These are phyloP conservation scores for Apis florea DNA, from an alignment of 1,140 invertebrate species.

Conservation along the genomic window DNA sequence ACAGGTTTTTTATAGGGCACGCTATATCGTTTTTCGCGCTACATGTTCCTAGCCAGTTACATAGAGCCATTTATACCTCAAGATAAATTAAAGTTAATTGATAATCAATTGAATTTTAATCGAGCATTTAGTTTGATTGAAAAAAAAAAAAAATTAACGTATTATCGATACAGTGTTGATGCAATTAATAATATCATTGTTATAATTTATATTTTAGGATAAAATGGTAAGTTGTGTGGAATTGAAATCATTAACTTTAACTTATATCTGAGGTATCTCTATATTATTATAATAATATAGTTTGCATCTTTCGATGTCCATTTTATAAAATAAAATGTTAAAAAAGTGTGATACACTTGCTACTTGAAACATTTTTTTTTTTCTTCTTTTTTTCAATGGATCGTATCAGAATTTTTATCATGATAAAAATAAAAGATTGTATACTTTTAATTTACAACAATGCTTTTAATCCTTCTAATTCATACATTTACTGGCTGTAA, in stretches of 20 bases:
- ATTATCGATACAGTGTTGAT: constrained; percentile 1
- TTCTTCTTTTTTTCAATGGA: neutral
- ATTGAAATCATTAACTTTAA: constrained; percentile 20
- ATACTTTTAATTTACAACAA: constrained; percentile 36
- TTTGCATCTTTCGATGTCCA: constrained; percentile 3
- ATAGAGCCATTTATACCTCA: constrained; percentile 24
- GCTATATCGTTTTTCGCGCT: constrained; percentile 40
- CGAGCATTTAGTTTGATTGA: neutral
- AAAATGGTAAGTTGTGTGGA: neutral
- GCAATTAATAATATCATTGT: neutral
- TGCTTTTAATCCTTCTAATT: constrained; percentile 42
- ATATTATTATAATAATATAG: constrained; percentile 2
- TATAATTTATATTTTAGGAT: neutral
- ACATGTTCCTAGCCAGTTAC: constrained; percentile 35
- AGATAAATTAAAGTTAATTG: constrained; percentile 28
- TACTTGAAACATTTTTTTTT: neutral
- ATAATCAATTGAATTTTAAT: neutral
- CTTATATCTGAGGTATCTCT: constrained; percentile 17
- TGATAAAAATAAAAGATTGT: constrained; percentile 33
- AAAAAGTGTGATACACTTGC: neutral
- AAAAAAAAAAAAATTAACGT: constrained; percentile 20
- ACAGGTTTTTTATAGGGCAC: constrained; percentile 44
- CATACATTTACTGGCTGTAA: constrained; percentile 44
- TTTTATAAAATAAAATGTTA: constrained; percentile 26
- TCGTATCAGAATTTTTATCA: neutral